Evolutionary conservation across 2,113 vertebrate genomes (phyloP).

Genomic region (Macrotus californicus): DNA sequence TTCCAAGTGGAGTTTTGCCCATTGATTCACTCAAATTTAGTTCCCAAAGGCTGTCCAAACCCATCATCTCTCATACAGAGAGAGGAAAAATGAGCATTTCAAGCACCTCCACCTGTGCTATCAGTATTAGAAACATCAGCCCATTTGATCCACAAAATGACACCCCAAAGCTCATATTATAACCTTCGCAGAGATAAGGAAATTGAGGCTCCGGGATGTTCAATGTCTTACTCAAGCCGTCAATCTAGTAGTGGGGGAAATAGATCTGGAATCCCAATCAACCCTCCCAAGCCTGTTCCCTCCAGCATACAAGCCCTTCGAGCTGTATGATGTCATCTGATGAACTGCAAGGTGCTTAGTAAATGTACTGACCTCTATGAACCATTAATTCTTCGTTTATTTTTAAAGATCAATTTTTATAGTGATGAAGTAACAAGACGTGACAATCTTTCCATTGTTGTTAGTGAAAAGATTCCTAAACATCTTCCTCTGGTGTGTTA

Average conservation of each 20-base stretch:
- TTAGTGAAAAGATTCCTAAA: neutral
- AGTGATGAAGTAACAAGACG: neutral
- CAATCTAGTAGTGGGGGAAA: neutral
- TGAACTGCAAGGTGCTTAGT: neutral
- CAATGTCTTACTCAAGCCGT: neutral
- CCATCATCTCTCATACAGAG: neutral
- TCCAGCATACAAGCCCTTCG: neutral
- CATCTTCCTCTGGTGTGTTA: neutral
- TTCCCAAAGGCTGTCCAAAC: neutral
- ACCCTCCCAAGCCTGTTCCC: neutral
- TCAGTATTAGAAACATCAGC: neutral
- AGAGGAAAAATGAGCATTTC: neutral
- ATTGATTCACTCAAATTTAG: neutral
- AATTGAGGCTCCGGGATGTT: neutral
- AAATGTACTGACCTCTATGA: neutral
- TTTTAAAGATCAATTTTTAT: neutral
- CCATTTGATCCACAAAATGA: neutral
- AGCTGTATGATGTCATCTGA: neutral
- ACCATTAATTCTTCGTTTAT: neutral
- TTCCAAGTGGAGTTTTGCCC: neutral
- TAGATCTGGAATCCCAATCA: neutral
- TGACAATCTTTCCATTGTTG: neutral
- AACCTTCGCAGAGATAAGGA: neutral
- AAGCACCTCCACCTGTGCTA: neutral
- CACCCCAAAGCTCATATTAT: neutral